Percentiles rank a stretch among this genome's conserved stretches.
phyloP scores from a whole-genome alignment of 2,797 vertebrate species.

The Fistularia tabacaria region DNA sequence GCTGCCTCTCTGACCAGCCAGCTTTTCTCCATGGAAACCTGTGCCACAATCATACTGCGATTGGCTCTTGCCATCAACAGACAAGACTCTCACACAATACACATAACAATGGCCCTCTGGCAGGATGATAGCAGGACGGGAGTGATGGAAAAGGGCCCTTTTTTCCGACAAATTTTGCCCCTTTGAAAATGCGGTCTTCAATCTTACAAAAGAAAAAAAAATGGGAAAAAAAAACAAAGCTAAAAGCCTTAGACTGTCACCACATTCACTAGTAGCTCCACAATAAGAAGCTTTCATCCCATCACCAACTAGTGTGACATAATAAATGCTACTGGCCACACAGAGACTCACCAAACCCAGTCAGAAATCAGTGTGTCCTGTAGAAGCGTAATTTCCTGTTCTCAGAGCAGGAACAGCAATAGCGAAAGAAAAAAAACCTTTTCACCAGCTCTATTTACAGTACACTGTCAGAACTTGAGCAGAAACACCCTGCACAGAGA shows the following conservation, averaged over 20 bases:
- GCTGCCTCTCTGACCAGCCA: slow-evolving; percentile 35
- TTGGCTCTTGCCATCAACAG: slow-evolving; percentile 61
- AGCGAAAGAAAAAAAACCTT: slow-evolving; percentile 23
- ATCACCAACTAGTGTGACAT: too few species aligned
- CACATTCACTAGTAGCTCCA: too few species aligned
- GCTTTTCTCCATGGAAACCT: slow-evolving; percentile 71
- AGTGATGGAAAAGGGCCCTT: slow-evolving; percentile 51
- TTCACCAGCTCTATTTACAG: slow-evolving; percentile 43
- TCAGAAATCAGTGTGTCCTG: too few species aligned
- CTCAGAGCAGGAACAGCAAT: slow-evolving; percentile 29
- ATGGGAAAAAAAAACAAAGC: background rate
- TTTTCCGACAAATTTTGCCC: slow-evolving; percentile 45
- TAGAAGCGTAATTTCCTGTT: background rate
- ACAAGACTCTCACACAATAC: slow-evolving; percentile 66
- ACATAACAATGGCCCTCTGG: slow-evolving; percentile 58
- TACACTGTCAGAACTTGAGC: slow-evolving; percentile 17
- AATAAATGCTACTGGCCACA: too few species aligned
- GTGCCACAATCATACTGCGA: slow-evolving; percentile 49
- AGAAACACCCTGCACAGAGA: slow-evolving; percentile 40
- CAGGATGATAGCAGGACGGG: slow-evolving; percentile 49
- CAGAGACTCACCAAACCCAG: too few species aligned
- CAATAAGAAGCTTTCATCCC: too few species aligned
- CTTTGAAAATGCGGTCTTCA: slow-evolving; percentile 42
- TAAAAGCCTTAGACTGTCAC: slow-evolving; percentile 6
- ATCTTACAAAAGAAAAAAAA: slow-evolving; percentile 6